Percentiles rank a stretch among this genome's conserved stretches.
phyloP scores from a whole-genome alignment of 2,113 vertebrate species.

The Microcebus murinus region DNA sequence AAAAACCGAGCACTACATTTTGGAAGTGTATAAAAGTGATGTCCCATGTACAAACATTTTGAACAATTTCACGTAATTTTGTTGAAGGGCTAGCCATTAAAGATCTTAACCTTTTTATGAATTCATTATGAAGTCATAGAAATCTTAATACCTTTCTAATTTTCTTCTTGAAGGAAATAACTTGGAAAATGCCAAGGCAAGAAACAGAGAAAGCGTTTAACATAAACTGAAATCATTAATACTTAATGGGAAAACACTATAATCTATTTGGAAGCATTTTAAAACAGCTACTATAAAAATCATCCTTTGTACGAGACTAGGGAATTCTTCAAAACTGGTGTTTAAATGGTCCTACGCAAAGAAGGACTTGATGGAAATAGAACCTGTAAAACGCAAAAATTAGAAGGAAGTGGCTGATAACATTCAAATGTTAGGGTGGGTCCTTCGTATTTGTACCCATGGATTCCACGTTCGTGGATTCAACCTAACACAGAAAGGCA shows the following conservation, averaged over 20 bases:
- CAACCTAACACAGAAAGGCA: neutral
- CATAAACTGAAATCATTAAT: constrained; percentile 48
- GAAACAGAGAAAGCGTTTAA: constrained; percentile 29
- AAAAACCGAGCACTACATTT: neutral
- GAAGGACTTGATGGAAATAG: neutral
- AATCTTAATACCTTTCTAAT: constrained; percentile 12
- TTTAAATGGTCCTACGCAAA: neutral
- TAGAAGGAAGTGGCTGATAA: neutral
- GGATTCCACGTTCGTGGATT: neutral
- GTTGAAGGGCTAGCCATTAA: neutral
- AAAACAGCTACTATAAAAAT: constrained; percentile 32
- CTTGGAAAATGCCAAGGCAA: constrained; percentile 34
- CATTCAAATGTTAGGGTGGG: neutral
- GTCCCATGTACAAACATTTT: neutral
- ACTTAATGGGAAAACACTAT: neutral
- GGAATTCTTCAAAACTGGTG: neutral
- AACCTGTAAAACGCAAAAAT: neutral
- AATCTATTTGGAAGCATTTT: neutral
- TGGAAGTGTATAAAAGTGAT: neutral
- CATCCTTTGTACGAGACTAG: neutral
- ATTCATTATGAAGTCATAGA: constrained; percentile 52
- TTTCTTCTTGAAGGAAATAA: constrained; percentile 44
- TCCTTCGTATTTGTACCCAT: neutral
- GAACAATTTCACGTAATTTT: constrained; percentile 17
- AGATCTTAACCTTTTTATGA: constrained; percentile 28